These are phyloP conservation scores for Spongilla lacustris DNA, from an alignment of 37 sponge, comb jelly and placozoan genomes.

Conservation along the genomic window DNA sequence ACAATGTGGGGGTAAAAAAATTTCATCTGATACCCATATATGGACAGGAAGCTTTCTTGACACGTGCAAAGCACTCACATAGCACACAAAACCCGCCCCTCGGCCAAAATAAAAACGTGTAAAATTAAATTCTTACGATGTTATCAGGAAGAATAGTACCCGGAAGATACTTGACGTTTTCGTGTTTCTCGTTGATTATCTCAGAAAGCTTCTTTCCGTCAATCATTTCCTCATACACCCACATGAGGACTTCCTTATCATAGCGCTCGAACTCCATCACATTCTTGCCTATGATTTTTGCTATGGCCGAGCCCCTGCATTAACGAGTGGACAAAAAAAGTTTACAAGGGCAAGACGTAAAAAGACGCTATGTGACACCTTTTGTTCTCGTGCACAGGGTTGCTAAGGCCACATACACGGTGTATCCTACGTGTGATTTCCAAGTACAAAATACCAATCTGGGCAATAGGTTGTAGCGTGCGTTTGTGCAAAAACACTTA, in stretches of 20 bases:
- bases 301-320: slow-evolving; percentile 90
- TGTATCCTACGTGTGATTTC: too few species aligned
- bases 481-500: background rate
- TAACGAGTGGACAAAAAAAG: background rate
- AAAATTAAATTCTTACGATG: too few species aligned
- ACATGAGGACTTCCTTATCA: slow-evolving; percentile 82
- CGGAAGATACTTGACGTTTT: slow-evolving; percentile 95
- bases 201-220: slow-evolving; percentile 91
- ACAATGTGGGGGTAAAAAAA: too few species aligned
- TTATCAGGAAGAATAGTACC: slow-evolving; percentile 90
- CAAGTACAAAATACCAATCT: too few species aligned
- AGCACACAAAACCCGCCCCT: too few species aligned
- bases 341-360: background rate
- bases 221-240: slow-evolving; percentile 94
- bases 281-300: slow-evolving; percentile 87
- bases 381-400: too few species aligned
- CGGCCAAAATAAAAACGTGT: too few species aligned
- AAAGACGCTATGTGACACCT: background rate
- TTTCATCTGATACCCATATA: too few species aligned
- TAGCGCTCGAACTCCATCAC: slow-evolving; percentile 49
- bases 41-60: too few species aligned
- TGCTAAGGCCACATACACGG: too few species aligned
- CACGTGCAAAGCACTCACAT: too few species aligned
- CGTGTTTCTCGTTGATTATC: slow-evolving; percentile 91
- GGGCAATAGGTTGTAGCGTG: too few species aligned